Base-by-base conservation (phyloP, 1,140 invertebrate species). In the Holcopasites calliopsidis region DNA sequence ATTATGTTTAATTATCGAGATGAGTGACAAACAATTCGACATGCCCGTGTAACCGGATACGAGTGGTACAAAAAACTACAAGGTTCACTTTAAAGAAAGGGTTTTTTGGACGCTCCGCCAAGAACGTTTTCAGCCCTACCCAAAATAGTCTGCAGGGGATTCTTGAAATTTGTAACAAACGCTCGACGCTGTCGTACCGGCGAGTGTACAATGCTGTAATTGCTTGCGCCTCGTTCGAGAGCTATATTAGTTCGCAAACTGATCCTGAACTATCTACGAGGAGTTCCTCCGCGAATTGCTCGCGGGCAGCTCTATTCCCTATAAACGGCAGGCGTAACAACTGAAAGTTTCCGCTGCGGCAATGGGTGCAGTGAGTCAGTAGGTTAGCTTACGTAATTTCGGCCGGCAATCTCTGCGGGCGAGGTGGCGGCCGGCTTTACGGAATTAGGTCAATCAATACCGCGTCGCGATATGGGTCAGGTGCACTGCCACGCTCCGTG, bases 381-480 rank as follows among this genome's bases (percentile, higher is more conserved):
- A 82, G 88, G 87, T 89, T 88, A 88, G 85, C 77, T 89, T 88
- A 85, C 83, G 84, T 86, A 88, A 88, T 89, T 88, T 89, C 83
- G 85, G 83, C 81, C 84, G 72, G 79, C 79, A 64, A 61, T 69
- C 78, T 82, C 65, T 68, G 71, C 71, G 65, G 72, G 61, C 52
- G 79, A 61, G 70, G 54, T 16, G 62, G 65, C 60, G 82, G 78
- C 69, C 82, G 82, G 79, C 77, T 76, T 83, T 70, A 21, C 62
- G 70, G 76, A 90, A 89, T 90, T 90, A 76, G 89, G 89, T 90
- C 89, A 84, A 90, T 90, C 89, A 90, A 90, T 90, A 90, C 82
- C 73, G 69, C 80, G 72, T 18, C 72, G 66, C 79, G 86, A 89
- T 87, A 90, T 90, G 66, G 89, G 89, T 90, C 89, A 90, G 89